Evolutionary conservation across 2,888 invertebrate species (phyloP).

Genomic region (Galeopsomyia nigrocyanea): DNA sequence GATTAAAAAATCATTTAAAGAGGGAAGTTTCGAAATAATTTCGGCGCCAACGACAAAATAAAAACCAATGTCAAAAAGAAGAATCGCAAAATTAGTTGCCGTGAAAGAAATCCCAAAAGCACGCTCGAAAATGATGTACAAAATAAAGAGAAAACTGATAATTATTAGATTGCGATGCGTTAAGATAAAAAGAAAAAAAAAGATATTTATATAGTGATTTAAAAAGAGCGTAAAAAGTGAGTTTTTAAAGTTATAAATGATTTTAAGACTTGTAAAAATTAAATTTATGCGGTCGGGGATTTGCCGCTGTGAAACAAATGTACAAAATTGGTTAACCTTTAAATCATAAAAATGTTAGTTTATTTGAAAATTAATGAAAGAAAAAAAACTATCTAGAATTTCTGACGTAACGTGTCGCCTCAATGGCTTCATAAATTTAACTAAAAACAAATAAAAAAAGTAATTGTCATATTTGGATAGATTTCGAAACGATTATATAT

Average conservation of each 20-base stretch:
- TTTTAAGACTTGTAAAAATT: conserved; percentile 54
- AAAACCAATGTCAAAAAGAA: conserved; percentile 7
- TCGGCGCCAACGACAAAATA: conserved; percentile 26
- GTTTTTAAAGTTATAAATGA: conserved; percentile 67
- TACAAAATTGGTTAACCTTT: conserved; percentile 66
- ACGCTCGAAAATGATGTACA: conserved; percentile 65
- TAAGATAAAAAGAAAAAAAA: conserved; percentile 49
- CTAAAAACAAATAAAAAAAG: conserved; percentile 17
- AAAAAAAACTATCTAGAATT: conserved; percentile 60
- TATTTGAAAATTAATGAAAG: conserved; percentile 49
- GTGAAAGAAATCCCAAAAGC: conserved; percentile 56
- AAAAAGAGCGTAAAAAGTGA: conserved; percentile 55
- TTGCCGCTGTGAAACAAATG: conserved; percentile 59
- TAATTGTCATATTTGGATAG: conserved; percentile 31
- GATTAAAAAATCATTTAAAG: conserved; percentile 20
- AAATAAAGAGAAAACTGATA: conserved; percentile 59
- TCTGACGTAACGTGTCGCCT: conserved; percentile 38
- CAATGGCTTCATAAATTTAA: conserved; percentile 38
- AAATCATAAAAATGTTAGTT: conserved; percentile 64
- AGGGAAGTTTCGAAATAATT: conserved; percentile 32
- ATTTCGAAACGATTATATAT: conserved; percentile 24
- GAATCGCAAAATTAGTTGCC: conserved; percentile 35
- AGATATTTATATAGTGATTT: conserved; percentile 62
- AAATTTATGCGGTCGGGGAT: conserved; percentile 56
- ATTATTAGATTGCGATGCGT: conserved; percentile 46